Evolutionary conservation across 2,113 vertebrate species (phyloP), one percentile per base, ranked within the genome.

Genomic region (Myrmecobius fasciatus): DNA sequence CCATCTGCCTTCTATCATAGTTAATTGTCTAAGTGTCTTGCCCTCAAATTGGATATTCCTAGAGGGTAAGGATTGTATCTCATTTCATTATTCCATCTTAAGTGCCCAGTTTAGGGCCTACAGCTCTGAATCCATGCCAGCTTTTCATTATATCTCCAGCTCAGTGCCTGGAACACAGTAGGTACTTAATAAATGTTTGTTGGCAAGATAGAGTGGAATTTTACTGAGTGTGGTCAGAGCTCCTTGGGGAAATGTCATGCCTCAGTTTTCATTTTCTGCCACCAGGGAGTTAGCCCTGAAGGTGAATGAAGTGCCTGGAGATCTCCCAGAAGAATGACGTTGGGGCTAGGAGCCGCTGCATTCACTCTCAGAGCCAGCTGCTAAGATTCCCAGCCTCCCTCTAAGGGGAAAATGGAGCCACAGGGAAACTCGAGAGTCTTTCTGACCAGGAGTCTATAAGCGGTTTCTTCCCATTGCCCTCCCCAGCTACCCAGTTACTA

Each of bases 211-310:
- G 67, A 83, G 22, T 43, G 67, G 67, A 83, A 83, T 43, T 83
- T 83, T n/a, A n/a, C 67, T 43, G 36, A 83, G n/a, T 22, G 20
- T 24, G 20, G 20, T n/a, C 67, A 43, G 6, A 24, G 6, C 6
- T 43, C 67, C 67, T 20, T 43, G n/a, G n/a, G 31, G n/a, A 83
- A 83, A 83, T n/a, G 60, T 20, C 24, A n/a, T 56, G 89, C 53
- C 97, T 94, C 28, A 25, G 49, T 95, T 91, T 89, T 47, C 48
- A 28, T 83, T 75, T 46, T 43, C 25, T 49, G 24, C 83, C 26
- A 9, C 20, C 25, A 14, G 12, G 31, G 60, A 60, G 11, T 60
- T 60, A 31, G 56, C 56, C 20, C n/a, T 43, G 25, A 10, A 48
- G 89, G 28, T 8, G 43, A 89, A 89, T 12, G 25, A 49, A 17